Conservation (phyloP, 2,113 vertebrate genomes). For the Charadrius vociferus region DNA sequence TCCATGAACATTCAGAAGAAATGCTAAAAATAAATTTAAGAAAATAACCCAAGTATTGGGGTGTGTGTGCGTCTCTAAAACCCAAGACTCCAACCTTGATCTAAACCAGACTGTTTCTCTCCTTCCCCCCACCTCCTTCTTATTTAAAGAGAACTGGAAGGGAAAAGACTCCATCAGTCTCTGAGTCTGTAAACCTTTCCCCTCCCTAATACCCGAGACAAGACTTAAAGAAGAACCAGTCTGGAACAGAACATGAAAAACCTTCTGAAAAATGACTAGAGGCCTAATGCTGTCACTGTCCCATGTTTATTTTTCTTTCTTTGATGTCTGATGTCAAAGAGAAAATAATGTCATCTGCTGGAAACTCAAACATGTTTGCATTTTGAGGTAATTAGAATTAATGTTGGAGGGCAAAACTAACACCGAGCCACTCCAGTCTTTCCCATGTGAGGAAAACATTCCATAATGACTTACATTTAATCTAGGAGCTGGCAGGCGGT, state of each 20-base stretch:
- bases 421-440: slow-evolving; percentile 60
- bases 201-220: slow-evolving; percentile 70
- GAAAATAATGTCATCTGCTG: slow-evolving; percentile 80
- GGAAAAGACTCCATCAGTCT: slow-evolving; percentile 72
- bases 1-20: slow-evolving; percentile 45
- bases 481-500: slow-evolving; percentile 72
- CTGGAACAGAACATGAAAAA: slow-evolving; percentile 76
- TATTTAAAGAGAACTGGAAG: slow-evolving; percentile 74
- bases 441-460: slow-evolving; percentile 78
- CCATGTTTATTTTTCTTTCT: slow-evolving; percentile 80
- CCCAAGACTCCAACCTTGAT: slow-evolving; percentile 69
- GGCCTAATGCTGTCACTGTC: slow-evolving; percentile 76
- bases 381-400: slow-evolving; percentile 85
- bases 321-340: slow-evolving; percentile 81
- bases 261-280: slow-evolving; percentile 77
- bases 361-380: slow-evolving; percentile 76
- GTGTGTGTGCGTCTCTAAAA: slow-evolving; percentile 36
- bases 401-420: slow-evolving; percentile 77
- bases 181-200: slow-evolving; percentile 61
- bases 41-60: slow-evolving; percentile 49
- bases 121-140: background rate
- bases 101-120: slow-evolving; percentile 75
- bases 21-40: slow-evolving; percentile 56
- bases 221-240: slow-evolving; percentile 73
- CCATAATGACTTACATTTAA: slow-evolving; percentile 78